phyloP scores from a whole-genome alignment of 2,113 vertebrate genomes.

The Oenanthe melanoleuca region DNA sequence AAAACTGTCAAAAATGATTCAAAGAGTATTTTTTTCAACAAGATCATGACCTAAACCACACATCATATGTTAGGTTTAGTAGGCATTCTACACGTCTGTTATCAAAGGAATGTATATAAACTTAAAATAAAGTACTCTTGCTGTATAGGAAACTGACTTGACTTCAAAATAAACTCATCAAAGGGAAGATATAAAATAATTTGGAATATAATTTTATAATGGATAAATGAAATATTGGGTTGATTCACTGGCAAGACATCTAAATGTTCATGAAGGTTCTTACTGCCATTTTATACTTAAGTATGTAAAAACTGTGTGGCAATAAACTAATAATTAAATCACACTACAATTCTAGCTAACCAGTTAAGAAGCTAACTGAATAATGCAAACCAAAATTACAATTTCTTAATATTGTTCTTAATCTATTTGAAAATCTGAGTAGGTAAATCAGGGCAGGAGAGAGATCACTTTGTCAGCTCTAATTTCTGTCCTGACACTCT shows the following conservation, averaged over 20 bases:
- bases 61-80: background rate
- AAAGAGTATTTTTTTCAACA: slow-evolving; percentile 18
- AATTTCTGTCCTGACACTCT: background rate
- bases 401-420: background rate
- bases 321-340: background rate
- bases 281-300: background rate
- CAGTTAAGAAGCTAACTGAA: background rate
- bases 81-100: background rate
- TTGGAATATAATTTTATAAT: background rate
- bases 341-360: background rate
- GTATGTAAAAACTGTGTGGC: background rate
- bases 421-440: background rate
- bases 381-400: background rate
- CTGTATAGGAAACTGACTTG: background rate
- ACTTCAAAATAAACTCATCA: background rate
- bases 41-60: background rate
- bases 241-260: background rate
- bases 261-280: background rate
- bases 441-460: background rate
- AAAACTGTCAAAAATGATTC: slow-evolving; percentile 42
- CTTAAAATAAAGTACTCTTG: background rate
- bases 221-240: background rate
- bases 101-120: slow-evolving; percentile 38
- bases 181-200: background rate
- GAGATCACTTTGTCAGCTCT: background rate